Percentiles rank a stretch among this genome's conserved stretches.
Evolutionary conservation across 2,888 invertebrate species (phyloP).

Genomic region (Campoplex capitator): DNA sequence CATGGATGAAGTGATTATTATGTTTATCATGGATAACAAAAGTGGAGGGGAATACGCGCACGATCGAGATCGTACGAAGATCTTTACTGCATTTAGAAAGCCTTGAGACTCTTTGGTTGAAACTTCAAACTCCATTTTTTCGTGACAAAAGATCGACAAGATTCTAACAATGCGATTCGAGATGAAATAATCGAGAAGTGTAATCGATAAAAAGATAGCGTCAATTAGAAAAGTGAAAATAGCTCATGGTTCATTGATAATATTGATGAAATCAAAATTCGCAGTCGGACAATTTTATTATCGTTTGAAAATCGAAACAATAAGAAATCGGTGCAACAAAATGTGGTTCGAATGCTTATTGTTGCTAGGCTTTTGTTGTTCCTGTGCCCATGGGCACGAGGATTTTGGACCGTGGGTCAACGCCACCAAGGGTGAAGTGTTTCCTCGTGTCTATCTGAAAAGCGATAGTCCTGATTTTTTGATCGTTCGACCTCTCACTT

Average conservation of each 20-base stretch:
- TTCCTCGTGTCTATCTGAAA: slow-evolving; percentile 88
- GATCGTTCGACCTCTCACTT: slow-evolving; percentile 85
- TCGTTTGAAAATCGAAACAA: not conserved
- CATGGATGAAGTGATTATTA: slow-evolving; percentile 15
- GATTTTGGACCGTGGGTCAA: slow-evolving; percentile 86
- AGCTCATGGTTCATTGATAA: not conserved
- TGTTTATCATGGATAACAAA: slow-evolving; percentile 29
- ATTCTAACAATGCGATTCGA: not conserved
- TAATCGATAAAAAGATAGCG: not conserved
- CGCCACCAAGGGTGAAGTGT: slow-evolving; percentile 88
- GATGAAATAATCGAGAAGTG: not conserved
- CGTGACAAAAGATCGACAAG: not conserved
- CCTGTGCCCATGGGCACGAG: slow-evolving; percentile 73
- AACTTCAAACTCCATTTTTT: not conserved
- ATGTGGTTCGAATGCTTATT: slow-evolving; percentile 34
- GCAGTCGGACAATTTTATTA: not conserved
- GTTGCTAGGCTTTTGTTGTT: not conserved
- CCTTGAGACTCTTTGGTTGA: not conserved
- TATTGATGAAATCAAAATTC: not conserved
- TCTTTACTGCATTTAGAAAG: not conserved
- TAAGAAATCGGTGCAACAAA: not conserved
- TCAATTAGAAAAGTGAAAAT: not conserved
- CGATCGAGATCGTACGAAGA: not conserved
- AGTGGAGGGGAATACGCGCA: slow-evolving; percentile 18
- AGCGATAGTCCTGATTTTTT: slow-evolving; percentile 82